A percentile compares a stretch with the other conserved stretches of the same genome.
Evolutionary conservation across 2,113 vertebrate species (phyloP).

Genomic region (Leucosticte australis): DNA sequence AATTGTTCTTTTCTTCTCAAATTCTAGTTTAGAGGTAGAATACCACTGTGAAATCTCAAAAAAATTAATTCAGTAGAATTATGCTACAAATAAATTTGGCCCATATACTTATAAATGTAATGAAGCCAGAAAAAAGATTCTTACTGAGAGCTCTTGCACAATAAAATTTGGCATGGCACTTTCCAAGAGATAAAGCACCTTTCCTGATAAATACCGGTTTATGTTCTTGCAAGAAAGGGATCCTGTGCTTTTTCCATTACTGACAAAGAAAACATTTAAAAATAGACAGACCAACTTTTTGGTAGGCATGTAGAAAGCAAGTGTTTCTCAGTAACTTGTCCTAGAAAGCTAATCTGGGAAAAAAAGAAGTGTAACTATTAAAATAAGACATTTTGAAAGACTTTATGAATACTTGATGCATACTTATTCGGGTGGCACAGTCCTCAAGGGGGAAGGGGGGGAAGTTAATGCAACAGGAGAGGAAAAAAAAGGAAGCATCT

Average conservation of each 20-base stretch:
- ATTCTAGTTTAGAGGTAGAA: slow-evolving; percentile 49
- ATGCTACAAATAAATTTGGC: slow-evolving; percentile 31
- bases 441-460: neutral
- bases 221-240: neutral
- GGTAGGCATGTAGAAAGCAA: neutral
- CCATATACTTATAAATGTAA: neutral
- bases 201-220: slow-evolving; percentile 6
- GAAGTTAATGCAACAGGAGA: neutral
- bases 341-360: neutral
- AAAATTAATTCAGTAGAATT: neutral
- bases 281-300: neutral
- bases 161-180: slow-evolving; percentile 38
- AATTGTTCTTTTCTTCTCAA: slow-evolving; percentile 9
- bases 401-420: neutral
- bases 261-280: slow-evolving; percentile 9
- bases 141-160: neutral
- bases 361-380: neutral
- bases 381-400: neutral
- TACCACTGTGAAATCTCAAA: slow-evolving; percentile 26
- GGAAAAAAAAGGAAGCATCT: neutral
- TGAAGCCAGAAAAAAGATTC: neutral
- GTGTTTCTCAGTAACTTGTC: neutral
- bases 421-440: neutral
- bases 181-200: slow-evolving; percentile 42
- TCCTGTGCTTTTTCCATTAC: neutral